Base-by-base conservation (phyloP, 2,888 invertebrate genomes). In the Boloria euphrosyne region DNA sequence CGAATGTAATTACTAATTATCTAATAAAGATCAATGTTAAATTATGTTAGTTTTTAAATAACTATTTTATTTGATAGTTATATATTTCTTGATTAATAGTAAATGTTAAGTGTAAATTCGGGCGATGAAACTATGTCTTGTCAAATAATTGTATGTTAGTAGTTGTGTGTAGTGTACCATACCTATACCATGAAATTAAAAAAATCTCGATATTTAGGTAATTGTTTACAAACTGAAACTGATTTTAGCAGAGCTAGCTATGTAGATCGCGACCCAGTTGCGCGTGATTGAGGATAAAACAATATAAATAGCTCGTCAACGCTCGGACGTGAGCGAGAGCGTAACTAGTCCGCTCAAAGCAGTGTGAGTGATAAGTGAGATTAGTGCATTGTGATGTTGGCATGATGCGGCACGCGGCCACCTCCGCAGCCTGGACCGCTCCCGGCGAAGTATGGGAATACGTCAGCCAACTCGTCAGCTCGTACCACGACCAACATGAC, bases 391-490 rank as follows among this genome's bases (percentile, higher is more conserved):
- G 91, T 86, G 80, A 85, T 87, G 89, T 71, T 80, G 93, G 89
- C 86, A 93, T 87, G 93, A 92, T 88, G 92, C 89, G 86, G 85
- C 92, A 89, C 86, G 87, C 82, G 74, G 89, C 88, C 70, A 87
- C 88, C 74, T 82, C 86, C 71, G 87, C 88, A 75, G 85, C 89
- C 76, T 93, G 86, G 93, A 90, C 86, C 74, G 93, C 84, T 80
- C 93, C 93, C 75, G 94, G 94, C 75, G 93, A 94, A 76, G 93
- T 94, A 75, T 95, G 94, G 94, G 94, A 95, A 86, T 94, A 94
- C 80, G 94, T 95, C 83, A 94, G 93, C 82, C 93, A 94, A 78
- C 90, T 94, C 72, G 93, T 94, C 82, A 94, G 93, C 85, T 93
- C 93, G 55, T 94, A 94, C 78, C 93, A 93, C 79, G 91, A 93